These are phyloP conservation scores for Labeo rohita DNA, from an alignment of 2,113 vertebrate species.

Conservation along the genomic window DNA sequence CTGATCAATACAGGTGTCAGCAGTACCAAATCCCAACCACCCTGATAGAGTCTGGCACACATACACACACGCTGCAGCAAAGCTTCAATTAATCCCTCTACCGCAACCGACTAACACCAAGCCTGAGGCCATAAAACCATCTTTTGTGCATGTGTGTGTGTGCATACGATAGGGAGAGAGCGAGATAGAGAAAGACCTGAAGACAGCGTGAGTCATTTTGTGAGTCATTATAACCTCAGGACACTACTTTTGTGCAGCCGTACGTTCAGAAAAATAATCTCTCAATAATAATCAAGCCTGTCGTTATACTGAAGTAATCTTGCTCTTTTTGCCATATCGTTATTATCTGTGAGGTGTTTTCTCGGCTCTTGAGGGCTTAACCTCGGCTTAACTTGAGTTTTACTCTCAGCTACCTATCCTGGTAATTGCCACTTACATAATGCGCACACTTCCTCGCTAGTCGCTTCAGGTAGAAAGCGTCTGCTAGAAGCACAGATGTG, in stretches of 20 bases:
- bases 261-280: conserved; percentile 11
- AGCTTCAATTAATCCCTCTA: conserved; percentile 33
- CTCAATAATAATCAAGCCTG: conserved; percentile 28
- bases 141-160: neutral
- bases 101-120: conserved; percentile 6
- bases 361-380: neutral
- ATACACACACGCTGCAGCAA: conserved; percentile 27
- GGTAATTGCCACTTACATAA: conserved; percentile 33
- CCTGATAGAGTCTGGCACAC: conserved; percentile 28
- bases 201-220: conserved; percentile 20
- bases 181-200: neutral
- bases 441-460: neutral
- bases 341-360: conserved; percentile 7
- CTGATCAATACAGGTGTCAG: conserved; percentile 52
- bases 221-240: conserved; percentile 20
- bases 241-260: neutral
- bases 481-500: neutral
- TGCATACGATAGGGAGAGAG: too few relatives aligned
- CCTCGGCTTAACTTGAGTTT: neutral
- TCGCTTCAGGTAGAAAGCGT: neutral
- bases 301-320: conserved; percentile 12
- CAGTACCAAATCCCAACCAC: conserved; percentile 32
- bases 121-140: conserved; percentile 28
- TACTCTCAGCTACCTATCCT: conserved; percentile 22
- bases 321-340: conserved; percentile 22